Evolutionary conservation across 2,113 vertebrate genomes (phyloP).

Genomic region (Hepsetus odoe): DNA sequence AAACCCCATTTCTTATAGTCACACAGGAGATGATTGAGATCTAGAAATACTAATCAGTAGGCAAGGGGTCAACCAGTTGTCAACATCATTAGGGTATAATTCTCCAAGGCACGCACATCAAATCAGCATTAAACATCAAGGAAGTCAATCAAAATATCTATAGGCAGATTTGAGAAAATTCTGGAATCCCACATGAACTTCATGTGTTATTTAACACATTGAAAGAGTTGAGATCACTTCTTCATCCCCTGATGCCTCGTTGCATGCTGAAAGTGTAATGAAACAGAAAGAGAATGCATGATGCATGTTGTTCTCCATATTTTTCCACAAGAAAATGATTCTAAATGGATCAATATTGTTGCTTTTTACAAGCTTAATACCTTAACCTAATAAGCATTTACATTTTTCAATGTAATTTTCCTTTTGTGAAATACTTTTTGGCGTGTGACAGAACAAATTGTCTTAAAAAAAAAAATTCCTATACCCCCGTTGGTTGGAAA

Average conservation of each 20-base stretch:
- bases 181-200: conserved; percentile 14
- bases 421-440: no score
- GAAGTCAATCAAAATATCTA: conserved; percentile 53
- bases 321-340: no score
- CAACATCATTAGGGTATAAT: conserved; percentile 38
- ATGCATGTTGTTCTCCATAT: not conserved
- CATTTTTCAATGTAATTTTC: no score
- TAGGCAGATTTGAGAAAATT: conserved; percentile 43
- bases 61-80: conserved; percentile 14
- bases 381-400: no score
- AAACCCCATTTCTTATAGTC: not conserved
- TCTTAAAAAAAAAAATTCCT: no score
- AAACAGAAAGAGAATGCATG: not conserved
- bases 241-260: not conserved
- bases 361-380: not conserved
- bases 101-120: conserved; percentile 50
- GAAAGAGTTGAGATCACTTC: not conserved
- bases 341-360: not conserved
- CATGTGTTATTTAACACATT: conserved; percentile 53
- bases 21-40: not conserved
- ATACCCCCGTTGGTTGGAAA: no score
- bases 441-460: no score
- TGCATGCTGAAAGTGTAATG: not conserved
- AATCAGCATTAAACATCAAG: conserved; percentile 68
- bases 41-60: conserved; percentile 31